Base-by-base conservation (phyloP, 2,888 invertebrate genomes). In the Tetranychus piercei region DNA sequence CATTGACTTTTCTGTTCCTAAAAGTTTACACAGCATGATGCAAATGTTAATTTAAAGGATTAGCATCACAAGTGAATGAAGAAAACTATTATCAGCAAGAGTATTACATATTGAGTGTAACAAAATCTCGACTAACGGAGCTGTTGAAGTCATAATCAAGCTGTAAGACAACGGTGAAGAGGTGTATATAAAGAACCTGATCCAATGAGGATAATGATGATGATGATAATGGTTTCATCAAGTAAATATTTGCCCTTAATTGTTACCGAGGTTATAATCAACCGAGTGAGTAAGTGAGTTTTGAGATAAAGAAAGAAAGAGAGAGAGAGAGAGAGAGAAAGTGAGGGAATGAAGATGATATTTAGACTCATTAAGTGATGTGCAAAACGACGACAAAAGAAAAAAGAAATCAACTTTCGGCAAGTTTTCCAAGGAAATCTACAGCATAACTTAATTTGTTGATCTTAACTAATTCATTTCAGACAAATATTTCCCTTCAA, bases 181-280 rank as follows among this genome's bases (percentile, higher is more conserved):
- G 9, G 55, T 55, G 15, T 9, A 15, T 15, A 55, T 6, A 55
- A 55, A 15, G 11, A 55, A 55, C 55, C 15, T 55, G 55, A 55
- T 55, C 55, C 55, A 55, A 55, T 55, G 55, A 55, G 15, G 55
- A 55, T 15, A 15, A 55, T 55, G 9, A 55, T 55, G 55, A 45
- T 7, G 45, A 55, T 55, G 9, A 55, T 55, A 55, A 15, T 55
- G 9, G 9, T 15, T 55, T 55, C 55, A 55, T 55, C 55, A 55
- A 55, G 55, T 55, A 55, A 55, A 55, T 55, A 55, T 55, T 55
- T 55, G 15, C 55, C 55, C 55, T 55, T 55, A 55, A 55, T 55
- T 55, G 55, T 55, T 55, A 55, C 55, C 55, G 55, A 55, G 55
- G 55, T 55, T 55, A 55, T 55, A 55, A 55, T 55, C 55, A 55